A percentile compares a stretch with the other conserved stretches of the same genome.
These are phyloP conservation scores for Poecilia picta DNA, from an alignment of 2,797 vertebrate species.

Conservation along the genomic window DNA sequence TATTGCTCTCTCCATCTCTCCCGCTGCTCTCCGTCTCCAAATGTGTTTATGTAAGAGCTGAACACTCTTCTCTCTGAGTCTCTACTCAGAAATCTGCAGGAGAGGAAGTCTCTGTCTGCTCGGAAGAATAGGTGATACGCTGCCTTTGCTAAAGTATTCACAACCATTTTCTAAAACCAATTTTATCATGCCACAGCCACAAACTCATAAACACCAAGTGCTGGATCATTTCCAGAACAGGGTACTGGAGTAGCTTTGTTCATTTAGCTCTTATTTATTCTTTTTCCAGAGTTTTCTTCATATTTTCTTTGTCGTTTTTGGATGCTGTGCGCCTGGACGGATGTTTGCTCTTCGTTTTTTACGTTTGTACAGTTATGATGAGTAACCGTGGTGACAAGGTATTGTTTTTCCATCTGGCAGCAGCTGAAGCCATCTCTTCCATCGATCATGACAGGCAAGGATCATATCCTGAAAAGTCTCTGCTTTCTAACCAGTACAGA, in stretches of 20 bases:
- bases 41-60: slow-evolving; percentile 51
- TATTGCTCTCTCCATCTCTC: slow-evolving; percentile 29
- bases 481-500: too few relatives aligned
- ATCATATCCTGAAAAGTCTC: neutral
- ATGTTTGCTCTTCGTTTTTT: neutral
- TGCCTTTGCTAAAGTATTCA: slow-evolving; percentile 1
- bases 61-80: slow-evolving; percentile 30
- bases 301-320: neutral
- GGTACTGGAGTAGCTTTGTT: neutral
- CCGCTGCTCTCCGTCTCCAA: slow-evolving; percentile 36
- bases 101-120: slow-evolving; percentile 1
- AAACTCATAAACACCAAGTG: neutral
- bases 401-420: neutral
- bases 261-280: neutral
- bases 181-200: neutral
- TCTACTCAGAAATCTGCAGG: slow-evolving; percentile 1
- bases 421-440: neutral
- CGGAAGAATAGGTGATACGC: slow-evolving; percentile 1
- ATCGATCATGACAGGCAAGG: neutral
- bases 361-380: neutral
- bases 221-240: neutral
- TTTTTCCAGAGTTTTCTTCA: neutral
- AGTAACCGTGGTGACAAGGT: neutral
- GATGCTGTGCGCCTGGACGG: neutral
- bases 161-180: neutral